Evolutionary conservation across 2,113 vertebrate genomes (phyloP).

Genomic region (Proteles cristata): DNA sequence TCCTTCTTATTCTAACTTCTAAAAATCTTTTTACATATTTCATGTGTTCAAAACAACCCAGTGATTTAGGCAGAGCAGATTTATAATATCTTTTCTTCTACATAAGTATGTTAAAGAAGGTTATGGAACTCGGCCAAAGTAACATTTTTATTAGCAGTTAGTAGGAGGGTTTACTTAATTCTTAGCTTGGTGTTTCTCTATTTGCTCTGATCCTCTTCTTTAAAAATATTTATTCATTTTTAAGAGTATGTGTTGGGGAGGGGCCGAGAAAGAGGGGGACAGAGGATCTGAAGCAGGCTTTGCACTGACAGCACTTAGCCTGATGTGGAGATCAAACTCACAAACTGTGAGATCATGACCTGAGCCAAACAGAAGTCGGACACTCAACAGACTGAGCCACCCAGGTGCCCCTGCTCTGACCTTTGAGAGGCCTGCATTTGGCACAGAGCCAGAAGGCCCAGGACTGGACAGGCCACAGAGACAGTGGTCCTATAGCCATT

Average conservation of each 20-base stretch:
- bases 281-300: too few species aligned
- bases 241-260: too few species aligned
- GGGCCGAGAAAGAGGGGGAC: too few species aligned
- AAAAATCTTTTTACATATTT: neutral
- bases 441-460: neutral
- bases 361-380: too few species aligned
- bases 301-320: too few species aligned
- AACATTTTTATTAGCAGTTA: neutral
- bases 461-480: neutral
- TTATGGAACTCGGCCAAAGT: neutral
- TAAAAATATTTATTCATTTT: too few species aligned
- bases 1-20: neutral
- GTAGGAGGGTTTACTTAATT: neutral
- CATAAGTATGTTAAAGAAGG: neutral
- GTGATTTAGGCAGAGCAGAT: neutral
- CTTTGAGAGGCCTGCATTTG: neutral
- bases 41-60: neutral
- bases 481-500: fast-evolving
- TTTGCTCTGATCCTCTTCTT: neutral
- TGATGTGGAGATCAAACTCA: too few species aligned
- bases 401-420: neutral
- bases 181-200: neutral
- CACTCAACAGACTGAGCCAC: too few species aligned
- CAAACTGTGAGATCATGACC: too few species aligned
- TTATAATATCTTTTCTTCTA: neutral